Percentiles rank a stretch among this genome's conserved stretches.
Evolutionary conservation across 2,113 vertebrate genomes (phyloP).

Genomic region (Bubo bubo): DNA sequence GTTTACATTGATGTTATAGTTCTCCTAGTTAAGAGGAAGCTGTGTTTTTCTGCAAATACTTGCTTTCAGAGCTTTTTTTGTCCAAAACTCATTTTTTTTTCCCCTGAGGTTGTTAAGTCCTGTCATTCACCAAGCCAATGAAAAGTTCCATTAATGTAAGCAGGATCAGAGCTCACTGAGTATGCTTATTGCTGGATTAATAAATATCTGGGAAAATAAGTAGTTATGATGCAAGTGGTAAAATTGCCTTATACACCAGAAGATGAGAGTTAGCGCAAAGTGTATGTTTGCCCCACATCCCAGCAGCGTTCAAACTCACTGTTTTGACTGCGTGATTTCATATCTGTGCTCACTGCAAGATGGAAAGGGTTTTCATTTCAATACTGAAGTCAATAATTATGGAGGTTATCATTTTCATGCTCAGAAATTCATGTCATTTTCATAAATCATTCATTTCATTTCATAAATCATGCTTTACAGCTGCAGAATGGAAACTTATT

Average conservation of each 20-base stretch:
- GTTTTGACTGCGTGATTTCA: not conserved
- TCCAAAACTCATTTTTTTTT: not conserved
- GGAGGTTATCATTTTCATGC: slow-evolving; percentile 68
- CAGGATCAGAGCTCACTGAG: not conserved
- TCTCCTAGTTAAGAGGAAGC: not conserved
- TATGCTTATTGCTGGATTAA: not conserved
- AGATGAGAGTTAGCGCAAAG: not conserved
- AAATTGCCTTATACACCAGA: not conserved
- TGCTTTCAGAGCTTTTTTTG: not conserved
- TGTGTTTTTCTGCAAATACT: not conserved
- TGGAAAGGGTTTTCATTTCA: not conserved
- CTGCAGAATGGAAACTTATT: slow-evolving; percentile 90
- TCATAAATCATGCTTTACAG: slow-evolving; percentile 82
- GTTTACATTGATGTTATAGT: not conserved
- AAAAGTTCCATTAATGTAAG: not conserved
- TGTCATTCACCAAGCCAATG: not conserved
- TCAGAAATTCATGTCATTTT: slow-evolving; percentile 75
- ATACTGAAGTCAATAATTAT: slow-evolving; percentile 31
- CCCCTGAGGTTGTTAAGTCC: not conserved
- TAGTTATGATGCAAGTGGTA: not conserved
- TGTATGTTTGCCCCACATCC: not conserved
- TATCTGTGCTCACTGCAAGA: slow-evolving; percentile 15
- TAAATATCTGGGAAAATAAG: not conserved
- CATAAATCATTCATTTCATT: slow-evolving; percentile 77
- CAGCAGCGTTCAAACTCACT: not conserved